phyloP scores from a whole-genome alignment of 2,797 vertebrate genomes.

The Lophius americanus region DNA sequence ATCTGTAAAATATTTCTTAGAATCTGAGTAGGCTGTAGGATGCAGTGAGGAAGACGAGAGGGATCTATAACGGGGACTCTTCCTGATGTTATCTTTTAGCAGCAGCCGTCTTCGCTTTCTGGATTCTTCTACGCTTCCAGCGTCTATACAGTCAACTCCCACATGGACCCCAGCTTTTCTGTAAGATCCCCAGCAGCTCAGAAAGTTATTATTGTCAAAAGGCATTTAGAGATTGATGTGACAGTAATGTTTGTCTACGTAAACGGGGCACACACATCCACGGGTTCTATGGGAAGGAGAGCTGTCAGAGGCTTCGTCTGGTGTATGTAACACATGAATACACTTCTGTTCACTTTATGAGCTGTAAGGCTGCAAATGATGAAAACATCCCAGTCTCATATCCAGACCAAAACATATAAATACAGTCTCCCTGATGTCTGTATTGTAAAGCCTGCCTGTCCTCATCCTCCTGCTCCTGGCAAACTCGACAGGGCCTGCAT shows the following conservation, averaged over 20 bases:
- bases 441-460: conserved; percentile 52
- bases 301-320: conserved; percentile 27
- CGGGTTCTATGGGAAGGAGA: conserved; percentile 18
- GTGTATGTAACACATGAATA: conserved; percentile 39
- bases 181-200: conserved; percentile 39
- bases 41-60: conserved; percentile 4
- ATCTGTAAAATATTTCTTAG: too few relatives aligned
- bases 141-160: conserved; percentile 47
- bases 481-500: conserved; percentile 62
- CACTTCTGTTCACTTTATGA: conserved; percentile 15
- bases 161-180: conserved; percentile 43
- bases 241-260: conserved; percentile 29
- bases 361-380: conserved; percentile 7
- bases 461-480: conserved; percentile 54
- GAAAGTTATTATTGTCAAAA: conserved; percentile 44
- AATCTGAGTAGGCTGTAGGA: not conserved
- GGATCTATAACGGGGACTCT: conserved; percentile 24
- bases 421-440: conserved; percentile 56
- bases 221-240: conserved; percentile 37
- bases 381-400: conserved; percentile 47
- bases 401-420: conserved; percentile 39
- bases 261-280: conserved; percentile 11
- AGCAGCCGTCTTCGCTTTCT: conserved; percentile 63
- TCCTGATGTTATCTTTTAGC: conserved; percentile 60
- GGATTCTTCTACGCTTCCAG: conserved; percentile 40